phyloP scores from a whole-genome alignment of 2,113 vertebrate species.

The Salminus brasiliensis region DNA sequence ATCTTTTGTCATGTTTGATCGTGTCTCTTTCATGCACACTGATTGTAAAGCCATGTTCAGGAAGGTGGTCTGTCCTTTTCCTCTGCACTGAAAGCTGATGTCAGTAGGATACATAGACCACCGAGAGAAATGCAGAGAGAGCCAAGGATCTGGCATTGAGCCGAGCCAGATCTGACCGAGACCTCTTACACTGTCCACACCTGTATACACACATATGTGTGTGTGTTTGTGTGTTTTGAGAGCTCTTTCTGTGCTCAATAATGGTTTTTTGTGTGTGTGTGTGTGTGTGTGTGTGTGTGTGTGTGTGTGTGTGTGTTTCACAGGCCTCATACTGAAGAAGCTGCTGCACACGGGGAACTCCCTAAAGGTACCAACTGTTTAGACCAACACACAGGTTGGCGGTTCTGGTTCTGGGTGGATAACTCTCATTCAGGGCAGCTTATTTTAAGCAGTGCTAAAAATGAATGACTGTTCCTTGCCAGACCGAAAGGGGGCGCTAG shows the following conservation, averaged over 20 bases:
- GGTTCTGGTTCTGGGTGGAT: no score
- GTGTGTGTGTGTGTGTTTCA: constrained; percentile 21
- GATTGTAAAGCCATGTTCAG: neutral
- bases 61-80: constrained; percentile 74
- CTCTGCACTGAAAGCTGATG: constrained; percentile 68
- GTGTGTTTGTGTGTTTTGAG: constrained; percentile 1
- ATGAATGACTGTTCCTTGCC: no score
- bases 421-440: no score
- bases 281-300: neutral
- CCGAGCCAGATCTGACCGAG: constrained; percentile 80
- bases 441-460: no score
- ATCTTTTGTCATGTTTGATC: no score
- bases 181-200: constrained; percentile 71
- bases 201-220: no score
- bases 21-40: no score
- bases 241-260: neutral
- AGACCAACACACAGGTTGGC: no score
- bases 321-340: constrained; percentile 97
- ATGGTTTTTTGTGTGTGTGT: constrained; percentile 6
- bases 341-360: constrained; percentile 98
- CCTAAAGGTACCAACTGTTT: constrained; percentile 91
- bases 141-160: constrained; percentile 83
- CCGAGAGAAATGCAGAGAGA: constrained; percentile 81
- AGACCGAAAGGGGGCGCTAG: no score
- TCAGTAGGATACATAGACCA: constrained; percentile 75